Conservation (phyloP, 2,797 vertebrate genomes). For the Diglossa cyanea region DNA sequence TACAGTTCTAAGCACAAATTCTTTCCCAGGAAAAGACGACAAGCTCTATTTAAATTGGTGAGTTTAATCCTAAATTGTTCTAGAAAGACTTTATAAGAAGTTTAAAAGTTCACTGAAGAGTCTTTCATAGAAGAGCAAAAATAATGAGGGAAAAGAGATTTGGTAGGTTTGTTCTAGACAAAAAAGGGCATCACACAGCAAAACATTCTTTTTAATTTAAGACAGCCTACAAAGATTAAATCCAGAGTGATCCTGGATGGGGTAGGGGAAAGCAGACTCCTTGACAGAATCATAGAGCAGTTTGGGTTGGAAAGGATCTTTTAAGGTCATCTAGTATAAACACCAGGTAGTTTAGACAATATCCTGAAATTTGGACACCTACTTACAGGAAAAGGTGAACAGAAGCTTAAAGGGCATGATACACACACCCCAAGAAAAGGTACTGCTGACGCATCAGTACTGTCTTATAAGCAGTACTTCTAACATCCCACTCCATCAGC, state of each 20-base stretch:
- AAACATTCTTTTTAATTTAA: not conserved
- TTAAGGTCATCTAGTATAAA: not conserved
- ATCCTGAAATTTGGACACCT: not conserved
- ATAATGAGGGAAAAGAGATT: not conserved
- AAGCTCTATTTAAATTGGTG: not conserved
- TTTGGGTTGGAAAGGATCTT: not conserved
- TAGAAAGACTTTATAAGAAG: not conserved
- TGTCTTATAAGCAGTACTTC: not conserved
- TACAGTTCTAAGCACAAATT: not conserved
- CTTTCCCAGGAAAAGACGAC: not conserved
- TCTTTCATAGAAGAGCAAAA: not conserved
- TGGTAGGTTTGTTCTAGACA: not conserved
- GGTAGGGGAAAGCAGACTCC: not conserved
- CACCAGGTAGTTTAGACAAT: not conserved
- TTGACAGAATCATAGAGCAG: not conserved
- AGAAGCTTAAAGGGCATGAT: not conserved
- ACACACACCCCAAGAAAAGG: accelerated
- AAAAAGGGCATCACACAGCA: not conserved
- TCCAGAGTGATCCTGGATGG: not conserved
- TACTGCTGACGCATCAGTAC: not conserved
- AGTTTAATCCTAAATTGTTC: not conserved
- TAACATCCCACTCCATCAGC: not conserved
- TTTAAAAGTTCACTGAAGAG: not conserved
- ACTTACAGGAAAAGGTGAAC: not conserved
- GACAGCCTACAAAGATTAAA: not conserved